Base-by-base conservation (phyloP, 2,888 invertebrate species). In the Heliconius cydno region DNA sequence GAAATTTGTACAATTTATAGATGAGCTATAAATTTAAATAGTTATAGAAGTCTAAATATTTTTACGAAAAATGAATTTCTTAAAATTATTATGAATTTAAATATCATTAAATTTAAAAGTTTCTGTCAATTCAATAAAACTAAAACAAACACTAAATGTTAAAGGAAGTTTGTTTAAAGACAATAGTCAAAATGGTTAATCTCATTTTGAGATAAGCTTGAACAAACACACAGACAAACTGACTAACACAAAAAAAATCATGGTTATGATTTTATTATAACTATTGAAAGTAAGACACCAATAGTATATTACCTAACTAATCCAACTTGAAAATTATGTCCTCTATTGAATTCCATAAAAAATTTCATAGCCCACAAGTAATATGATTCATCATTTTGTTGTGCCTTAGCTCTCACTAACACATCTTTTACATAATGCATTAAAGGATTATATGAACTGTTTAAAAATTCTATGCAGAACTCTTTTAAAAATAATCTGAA, bases 331-430 rank as follows among this genome's bases (percentile, higher is more conserved):
- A 98, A 98, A 87, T 97, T 97, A 90, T 98, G 97, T 86, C 97
- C 96, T 84, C 99, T 96, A 95, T 99, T 99, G 92, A 99, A 99
- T 92, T 98, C 98, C 98, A 99, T 99, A 92, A 99, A 99, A 94
- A 99, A 99, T 88, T 97, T 97, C 85, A 99, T 95, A 12, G 98
- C 97, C 98, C 99, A 99, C 82, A 99, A 95, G 91, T 99, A 98
- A 92, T 98, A 99, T 0, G 98, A 98, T 90, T 99, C 98, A 92
- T 99, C 99, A 90, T 98, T 97, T 77, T 96, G 96, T 88, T 97
- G 97, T 0, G 97, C 96, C 84, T 96, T 95, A 7, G 96, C 96
- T 81, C 96, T 94, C 46, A 96, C 96, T 83, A 97, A 93, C 73
- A 96, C 96, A 87, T 98, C 97, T 91, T 98, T 97, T 19, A 98